Conservation (phyloP, 2,797 vertebrate species). For the Urosaurus nigricauda region DNA sequence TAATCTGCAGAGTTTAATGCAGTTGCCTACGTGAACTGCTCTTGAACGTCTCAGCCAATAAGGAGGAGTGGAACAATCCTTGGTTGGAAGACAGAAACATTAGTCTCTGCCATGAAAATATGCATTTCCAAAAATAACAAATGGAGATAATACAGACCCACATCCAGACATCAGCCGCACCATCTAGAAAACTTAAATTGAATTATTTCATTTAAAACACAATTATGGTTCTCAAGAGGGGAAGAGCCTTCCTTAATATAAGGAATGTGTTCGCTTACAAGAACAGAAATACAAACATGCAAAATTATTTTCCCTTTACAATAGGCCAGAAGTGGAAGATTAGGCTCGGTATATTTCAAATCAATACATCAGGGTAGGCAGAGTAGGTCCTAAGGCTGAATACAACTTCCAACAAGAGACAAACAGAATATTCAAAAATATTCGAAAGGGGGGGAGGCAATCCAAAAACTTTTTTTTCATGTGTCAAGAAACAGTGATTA, state of each 20-base stretch:
- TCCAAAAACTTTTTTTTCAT: no score
- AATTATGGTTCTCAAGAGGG: not conserved
- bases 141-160: conserved; percentile 11
- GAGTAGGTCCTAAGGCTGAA: no score
- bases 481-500: no score
- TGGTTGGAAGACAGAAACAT: not conserved
- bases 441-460: no score
- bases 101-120: not conserved
- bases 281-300: not conserved
- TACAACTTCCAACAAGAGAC: no score
- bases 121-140: conserved; percentile 38
- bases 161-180: not conserved
- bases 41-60: not conserved
- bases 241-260: not conserved
- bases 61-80: not conserved
- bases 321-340: not conserved
- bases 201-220: conserved; percentile 30
- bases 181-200: conserved; percentile 14
- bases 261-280: not conserved
- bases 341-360: not conserved
- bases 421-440: no score
- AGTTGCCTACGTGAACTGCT: not conserved
- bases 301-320: not conserved
- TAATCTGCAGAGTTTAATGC: not conserved
- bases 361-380: not conserved